Conservation (phyloP, 2,888 invertebrate genomes). For the Cepaea hortensis region DNA sequence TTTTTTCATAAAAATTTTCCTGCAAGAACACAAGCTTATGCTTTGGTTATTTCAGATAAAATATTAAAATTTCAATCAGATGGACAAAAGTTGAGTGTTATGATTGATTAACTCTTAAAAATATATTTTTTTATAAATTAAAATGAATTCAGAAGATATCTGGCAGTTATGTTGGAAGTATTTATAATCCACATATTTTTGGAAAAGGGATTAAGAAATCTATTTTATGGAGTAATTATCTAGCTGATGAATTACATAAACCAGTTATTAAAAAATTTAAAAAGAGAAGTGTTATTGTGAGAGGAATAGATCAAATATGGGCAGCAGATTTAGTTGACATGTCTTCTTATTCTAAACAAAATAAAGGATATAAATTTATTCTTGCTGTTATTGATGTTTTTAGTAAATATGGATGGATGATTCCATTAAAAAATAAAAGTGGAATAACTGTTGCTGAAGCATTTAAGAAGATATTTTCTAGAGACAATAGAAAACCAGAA, state of each 20-base stretch:
- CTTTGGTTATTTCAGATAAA: neutral
- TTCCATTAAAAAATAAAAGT: slow-evolving; percentile 12
- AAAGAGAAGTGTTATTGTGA: slow-evolving; percentile 22
- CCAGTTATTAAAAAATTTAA: slow-evolving; percentile 21
- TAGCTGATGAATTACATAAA: slow-evolving; percentile 29
- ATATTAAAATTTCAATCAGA: slow-evolving; percentile 15
- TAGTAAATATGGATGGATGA: neutral
- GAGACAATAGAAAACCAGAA: neutral
- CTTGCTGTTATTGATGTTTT: slow-evolving; percentile 14
- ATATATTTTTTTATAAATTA: too few relatives aligned
- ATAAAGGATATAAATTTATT: slow-evolving; percentile 10
- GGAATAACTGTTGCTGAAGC: slow-evolving; percentile 8
- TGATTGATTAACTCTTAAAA: neutral
- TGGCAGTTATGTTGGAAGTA: too few relatives aligned
- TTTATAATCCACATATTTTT: too few relatives aligned
- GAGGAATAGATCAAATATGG: slow-evolving; percentile 24
- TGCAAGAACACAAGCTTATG: neutral
- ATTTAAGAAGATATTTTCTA: slow-evolving; percentile 19
- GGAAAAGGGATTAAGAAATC: neutral
- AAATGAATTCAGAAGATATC: too few relatives aligned
- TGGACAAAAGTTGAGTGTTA: slow-evolving; percentile 5
- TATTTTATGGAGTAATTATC: neutral
- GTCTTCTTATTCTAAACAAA: slow-evolving; percentile 25
- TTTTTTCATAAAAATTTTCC: slow-evolving; percentile 8
- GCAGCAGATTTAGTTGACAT: slow-evolving; percentile 23